These are phyloP conservation scores for Mycteria americana DNA, from an alignment of 2,797 vertebrate species.

Conservation along the genomic window DNA sequence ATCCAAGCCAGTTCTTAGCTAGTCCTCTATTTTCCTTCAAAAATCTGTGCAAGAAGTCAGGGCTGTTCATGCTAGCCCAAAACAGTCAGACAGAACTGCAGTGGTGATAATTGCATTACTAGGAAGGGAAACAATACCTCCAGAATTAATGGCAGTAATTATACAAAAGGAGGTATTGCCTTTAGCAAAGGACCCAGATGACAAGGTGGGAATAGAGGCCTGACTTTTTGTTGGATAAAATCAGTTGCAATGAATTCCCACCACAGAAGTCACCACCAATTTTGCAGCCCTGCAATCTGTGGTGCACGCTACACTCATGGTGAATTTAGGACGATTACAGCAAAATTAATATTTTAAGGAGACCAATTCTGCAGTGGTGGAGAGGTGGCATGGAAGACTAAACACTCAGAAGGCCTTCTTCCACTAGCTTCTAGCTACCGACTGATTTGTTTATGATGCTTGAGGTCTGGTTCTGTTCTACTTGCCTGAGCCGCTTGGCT, in stretches of 20 bases:
- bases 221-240: not conserved
- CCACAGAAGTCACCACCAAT: not conserved
- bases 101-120: not conserved
- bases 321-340: not conserved
- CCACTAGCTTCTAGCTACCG: not conserved
- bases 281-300: not conserved
- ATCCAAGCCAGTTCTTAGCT: not conserved
- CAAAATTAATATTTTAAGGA: not conserved
- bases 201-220: not conserved
- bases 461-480: not conserved
- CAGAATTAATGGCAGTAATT: not conserved
- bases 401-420: not conserved
- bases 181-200: not conserved
- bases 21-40: not conserved
- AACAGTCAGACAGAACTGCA: not conserved
- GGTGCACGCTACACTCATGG: not conserved
- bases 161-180: not conserved
- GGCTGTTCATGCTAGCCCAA: not conserved
- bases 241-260: not conserved
- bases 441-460: not conserved
- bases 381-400: not conserved
- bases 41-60: not conserved
- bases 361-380: not conserved
- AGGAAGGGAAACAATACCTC: too few relatives aligned
- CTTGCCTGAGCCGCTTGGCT: not conserved